phyloP scores from a whole-genome alignment of 2,113 vertebrate genomes.

The Salvelinus namaycush region DNA sequence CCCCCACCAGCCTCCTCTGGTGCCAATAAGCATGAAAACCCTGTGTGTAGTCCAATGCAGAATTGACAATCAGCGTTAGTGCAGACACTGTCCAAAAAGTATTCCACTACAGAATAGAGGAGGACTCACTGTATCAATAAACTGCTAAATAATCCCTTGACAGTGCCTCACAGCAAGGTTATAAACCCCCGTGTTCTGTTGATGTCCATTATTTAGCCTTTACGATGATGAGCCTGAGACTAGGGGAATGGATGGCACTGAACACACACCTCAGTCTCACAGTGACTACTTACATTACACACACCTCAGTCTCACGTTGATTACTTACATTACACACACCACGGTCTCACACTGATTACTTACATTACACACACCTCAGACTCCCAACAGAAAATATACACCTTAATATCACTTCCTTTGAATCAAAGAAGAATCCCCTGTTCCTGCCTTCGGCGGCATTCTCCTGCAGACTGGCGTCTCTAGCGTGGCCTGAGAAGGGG shows the following conservation, averaged over 20 bases:
- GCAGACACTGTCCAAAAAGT: not conserved
- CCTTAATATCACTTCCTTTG: too few relatives aligned
- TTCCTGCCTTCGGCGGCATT: slow-evolving; percentile 83
- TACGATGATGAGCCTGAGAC: too few relatives aligned
- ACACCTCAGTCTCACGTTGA: too few relatives aligned
- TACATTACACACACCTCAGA: too few relatives aligned
- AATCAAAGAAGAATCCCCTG: too few relatives aligned
- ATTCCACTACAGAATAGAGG: not conserved
- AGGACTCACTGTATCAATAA: slow-evolving; percentile 7
- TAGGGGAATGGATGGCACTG: too few relatives aligned
- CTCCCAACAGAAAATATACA: too few relatives aligned
- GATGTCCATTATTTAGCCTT: not conserved
- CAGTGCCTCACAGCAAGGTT: slow-evolving; percentile 6
- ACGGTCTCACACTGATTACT: too few relatives aligned
- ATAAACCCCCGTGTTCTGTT: not conserved
- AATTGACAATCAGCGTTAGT: not conserved
- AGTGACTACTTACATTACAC: too few relatives aligned
- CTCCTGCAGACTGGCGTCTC: slow-evolving; percentile 85
- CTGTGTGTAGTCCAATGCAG: not conserved
- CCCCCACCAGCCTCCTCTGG: too few relatives aligned
- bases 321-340: too few relatives aligned
- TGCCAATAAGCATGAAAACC: not conserved
- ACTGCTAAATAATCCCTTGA: slow-evolving; percentile 21
- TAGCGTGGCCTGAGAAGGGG: slow-evolving; percentile 82
- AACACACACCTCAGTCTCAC: too few relatives aligned